Evolutionary conservation across 1,140 invertebrate genomes (phyloP), one percentile per base, ranked within the genome.

Genomic region (Cyclargus thomasi): DNA sequence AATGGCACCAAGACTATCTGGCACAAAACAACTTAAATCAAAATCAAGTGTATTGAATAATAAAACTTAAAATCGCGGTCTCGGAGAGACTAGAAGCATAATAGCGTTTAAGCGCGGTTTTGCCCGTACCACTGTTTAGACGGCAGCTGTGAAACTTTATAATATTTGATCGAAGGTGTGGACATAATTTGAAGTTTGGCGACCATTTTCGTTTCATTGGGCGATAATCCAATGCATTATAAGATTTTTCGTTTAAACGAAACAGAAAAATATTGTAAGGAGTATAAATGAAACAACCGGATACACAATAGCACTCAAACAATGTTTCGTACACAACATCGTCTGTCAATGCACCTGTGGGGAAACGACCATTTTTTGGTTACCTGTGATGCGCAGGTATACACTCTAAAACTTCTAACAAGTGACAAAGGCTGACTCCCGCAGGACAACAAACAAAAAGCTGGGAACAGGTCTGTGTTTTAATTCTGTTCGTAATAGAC

Each of bases 331-430:
- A 39, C 10, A 14, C 3, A 47, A 47, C 39, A 47, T 47, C 39
- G 39, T 8, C 39, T 47, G 39, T 47, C 39, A 47, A 47, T 47
- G 39, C 39, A 47, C 39, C 39, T 47, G 39, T 47, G 39, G 39
- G 39, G 39, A 47, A 47, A 47, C 39, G 39, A 16, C 39, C 39
- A 47, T 47, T 47, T 47, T 47, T 47, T 47, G 39, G 39, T 47
- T 47, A 47, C 39, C 39, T 11, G 39, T 16, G 39, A 47, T 47
- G 39, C 39, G 6, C 39, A 47, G 39, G 39, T 47, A 47, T 47
- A 47, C 29, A 29, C 14, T 47, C 39, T 14, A 4, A 47, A 47
- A 47, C 39, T 14, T 47, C 11, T 47, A 47, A 47, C 39, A 16
- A 47, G 39, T 47, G 39, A 47, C 4, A 47, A 47, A 47, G 14